Conservation (phyloP, 2,113 vertebrate species). For the Chlamydotis undulata region DNA sequence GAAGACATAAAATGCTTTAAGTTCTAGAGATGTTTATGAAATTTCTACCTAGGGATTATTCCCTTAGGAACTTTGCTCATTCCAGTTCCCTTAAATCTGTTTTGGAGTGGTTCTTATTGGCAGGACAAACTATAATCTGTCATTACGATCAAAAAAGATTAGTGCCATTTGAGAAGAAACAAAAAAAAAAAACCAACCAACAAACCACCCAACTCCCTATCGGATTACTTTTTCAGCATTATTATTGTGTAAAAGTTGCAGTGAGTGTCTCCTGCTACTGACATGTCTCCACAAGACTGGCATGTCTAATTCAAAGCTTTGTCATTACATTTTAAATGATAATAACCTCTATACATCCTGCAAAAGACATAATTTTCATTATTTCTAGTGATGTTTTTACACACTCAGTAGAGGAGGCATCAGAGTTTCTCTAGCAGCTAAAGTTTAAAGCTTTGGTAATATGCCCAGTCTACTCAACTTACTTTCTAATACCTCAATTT, state of each 20-base stretch:
- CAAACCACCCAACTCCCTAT: background rate
- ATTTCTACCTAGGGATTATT: background rate
- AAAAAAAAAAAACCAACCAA: background rate
- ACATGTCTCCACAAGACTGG: background rate
- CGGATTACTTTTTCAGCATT: conserved; percentile 1
- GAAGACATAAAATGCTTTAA: background rate
- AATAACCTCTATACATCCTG: background rate
- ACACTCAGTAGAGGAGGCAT: background rate
- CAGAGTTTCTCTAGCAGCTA: background rate
- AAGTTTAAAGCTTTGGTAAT: background rate
- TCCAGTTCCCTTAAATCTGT: conserved; percentile 15
- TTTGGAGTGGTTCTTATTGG: background rate
- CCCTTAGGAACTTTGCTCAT: background rate
- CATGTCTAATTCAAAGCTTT: background rate
- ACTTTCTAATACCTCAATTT: background rate
- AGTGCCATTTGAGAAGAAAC: background rate
- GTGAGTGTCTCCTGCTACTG: background rate
- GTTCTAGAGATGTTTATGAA: background rate
- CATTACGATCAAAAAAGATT: background rate
- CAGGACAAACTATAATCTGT: conserved; percentile 29
- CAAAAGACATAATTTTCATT: background rate
- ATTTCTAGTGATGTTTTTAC: background rate
- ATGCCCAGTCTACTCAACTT: background rate
- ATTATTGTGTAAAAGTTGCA: background rate
- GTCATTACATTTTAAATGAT: background rate